Evolutionary conservation across 2,797 vertebrate species (phyloP).

Genomic region (Halcyon chelicuti): DNA sequence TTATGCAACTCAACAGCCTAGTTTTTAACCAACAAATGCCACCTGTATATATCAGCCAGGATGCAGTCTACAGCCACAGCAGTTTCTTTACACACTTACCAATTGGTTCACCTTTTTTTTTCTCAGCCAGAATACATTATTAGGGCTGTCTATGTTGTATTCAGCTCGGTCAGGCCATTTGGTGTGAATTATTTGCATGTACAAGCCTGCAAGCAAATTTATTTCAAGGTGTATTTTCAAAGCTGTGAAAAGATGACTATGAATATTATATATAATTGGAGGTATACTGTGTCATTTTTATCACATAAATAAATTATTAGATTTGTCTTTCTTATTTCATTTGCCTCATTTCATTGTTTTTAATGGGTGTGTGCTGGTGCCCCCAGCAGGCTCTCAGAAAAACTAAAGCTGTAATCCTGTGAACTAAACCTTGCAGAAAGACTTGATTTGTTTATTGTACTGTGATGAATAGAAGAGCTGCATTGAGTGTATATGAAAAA

Average conservation of each 20-base stretch:
- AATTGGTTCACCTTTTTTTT: background rate
- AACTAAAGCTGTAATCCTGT: background rate
- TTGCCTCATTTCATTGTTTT: background rate
- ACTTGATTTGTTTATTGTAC: background rate
- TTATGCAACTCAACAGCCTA: background rate
- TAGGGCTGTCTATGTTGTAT: background rate
- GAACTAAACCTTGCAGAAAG: background rate
- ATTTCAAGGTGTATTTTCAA: background rate
- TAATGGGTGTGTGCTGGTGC: conserved; percentile 19
- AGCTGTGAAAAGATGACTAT: background rate
- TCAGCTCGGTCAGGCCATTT: background rate
- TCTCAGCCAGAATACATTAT: background rate
- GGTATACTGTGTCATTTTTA: background rate
- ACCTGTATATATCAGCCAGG: background rate
- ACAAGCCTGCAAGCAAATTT: background rate
- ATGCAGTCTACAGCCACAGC: background rate
- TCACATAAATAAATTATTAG: background rate
- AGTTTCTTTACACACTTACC: background rate
- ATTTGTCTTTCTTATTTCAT: background rate
- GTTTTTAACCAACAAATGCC: background rate
- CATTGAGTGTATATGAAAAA: background rate
- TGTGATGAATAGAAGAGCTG: background rate
- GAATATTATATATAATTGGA: background rate
- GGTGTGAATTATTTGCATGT: background rate
- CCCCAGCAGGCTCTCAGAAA: conserved; percentile 51